Evolutionary conservation across 2,888 invertebrate genomes (phyloP), one percentile per base, ranked within the genome.

Genomic region (Xestia c-nigrum): DNA sequence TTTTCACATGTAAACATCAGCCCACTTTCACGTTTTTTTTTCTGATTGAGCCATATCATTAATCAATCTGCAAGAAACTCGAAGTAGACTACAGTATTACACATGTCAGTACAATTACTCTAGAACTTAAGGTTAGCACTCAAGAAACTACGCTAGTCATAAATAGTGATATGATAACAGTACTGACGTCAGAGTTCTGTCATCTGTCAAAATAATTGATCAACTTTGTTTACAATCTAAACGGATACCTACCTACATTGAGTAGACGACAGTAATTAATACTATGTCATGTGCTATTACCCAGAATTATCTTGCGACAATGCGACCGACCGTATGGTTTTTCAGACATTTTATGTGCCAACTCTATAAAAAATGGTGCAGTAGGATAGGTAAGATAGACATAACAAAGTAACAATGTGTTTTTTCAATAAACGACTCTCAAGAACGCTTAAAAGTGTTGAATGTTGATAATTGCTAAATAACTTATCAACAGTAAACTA

Each of bases 1-100:
- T 50, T 72, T 65, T 10, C 50, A 12, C 38, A 76, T 78, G 76
- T 90, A 90, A 87, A 88, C 78, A 87, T 83, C 89, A 80, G 57
- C 73, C 50, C 38, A 76, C 61, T 68, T 71, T 59, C 70, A 59
- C 46, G 59, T 71, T 47, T 5, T 74, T 79, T 80, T 72, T 16
- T 76, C 55, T 59, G 43, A 67, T 76, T 72, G 50, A 71, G 21
- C 14, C 21, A 67, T 66, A 73, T 66, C 66, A 65, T 75, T 59
- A 31, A 31, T 66, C 52, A 72, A 38, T 57, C 21, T 71, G 31
- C 24, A 43, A 64, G 19, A 57, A 57, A 79, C 24, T n/a, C 21
- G 38, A 72, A 63, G 46, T 52, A 55, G n/a, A 50, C 69, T 63
- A n/a, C 59, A 55, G 24, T 43, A 43, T 9, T 43, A 40, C 43